Evolutionary conservation across 2,113 vertebrate species (phyloP).

Genomic region (Balaenoptera acutorostrata): DNA sequence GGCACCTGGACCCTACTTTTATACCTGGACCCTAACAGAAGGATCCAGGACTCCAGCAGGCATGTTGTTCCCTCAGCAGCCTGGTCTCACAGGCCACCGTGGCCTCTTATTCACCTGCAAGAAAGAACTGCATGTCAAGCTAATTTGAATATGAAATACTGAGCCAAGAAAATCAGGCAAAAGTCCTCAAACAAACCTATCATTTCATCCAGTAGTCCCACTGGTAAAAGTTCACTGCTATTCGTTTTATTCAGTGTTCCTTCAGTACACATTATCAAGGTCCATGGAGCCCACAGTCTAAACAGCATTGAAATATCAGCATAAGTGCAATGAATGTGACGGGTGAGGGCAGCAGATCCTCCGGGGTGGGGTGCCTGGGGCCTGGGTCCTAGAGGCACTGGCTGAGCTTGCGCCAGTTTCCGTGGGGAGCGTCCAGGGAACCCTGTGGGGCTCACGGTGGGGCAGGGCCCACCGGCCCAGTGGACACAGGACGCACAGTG

Average conservation of each 20-base stretch:
- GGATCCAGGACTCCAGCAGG: background rate
- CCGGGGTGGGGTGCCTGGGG: no score
- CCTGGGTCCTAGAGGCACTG: background rate
- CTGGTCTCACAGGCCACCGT: background rate
- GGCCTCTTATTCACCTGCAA: background rate
- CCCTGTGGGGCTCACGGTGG: accelerated
- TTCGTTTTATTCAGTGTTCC: background rate
- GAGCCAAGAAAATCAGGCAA: background rate
- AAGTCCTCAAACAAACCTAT: background rate
- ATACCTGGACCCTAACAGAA: background rate
- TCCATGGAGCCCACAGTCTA: background rate
- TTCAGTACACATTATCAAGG: background rate
- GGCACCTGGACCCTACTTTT: background rate
- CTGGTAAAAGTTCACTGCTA: background rate
- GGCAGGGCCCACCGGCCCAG: no score
- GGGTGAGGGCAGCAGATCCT: background rate
- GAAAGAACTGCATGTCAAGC: background rate
- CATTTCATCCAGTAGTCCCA: no score
- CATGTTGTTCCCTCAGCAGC: no score
- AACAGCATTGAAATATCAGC: background rate
- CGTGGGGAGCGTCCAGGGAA: background rate
- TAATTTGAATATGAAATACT: background rate
- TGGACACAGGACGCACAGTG: background rate
- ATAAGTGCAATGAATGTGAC: accelerated
- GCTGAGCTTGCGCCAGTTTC: background rate